Evolutionary conservation across 2,888 invertebrate genomes (phyloP), one percentile per base, ranked within the genome.

Genomic region (Lepidocyrtinus sp.): DNA sequence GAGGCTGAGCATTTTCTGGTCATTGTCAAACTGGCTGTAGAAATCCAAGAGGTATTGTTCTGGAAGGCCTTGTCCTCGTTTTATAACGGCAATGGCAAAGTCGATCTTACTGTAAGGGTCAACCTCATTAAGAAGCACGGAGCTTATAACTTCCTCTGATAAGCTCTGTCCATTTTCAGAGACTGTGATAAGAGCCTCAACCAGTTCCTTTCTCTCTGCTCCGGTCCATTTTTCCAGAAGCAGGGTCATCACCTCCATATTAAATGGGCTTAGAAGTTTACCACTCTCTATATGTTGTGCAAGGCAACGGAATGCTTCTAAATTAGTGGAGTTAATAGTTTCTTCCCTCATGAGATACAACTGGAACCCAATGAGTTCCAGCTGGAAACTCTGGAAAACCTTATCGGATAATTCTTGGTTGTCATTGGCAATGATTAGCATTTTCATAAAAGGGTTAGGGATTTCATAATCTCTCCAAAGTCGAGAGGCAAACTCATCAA

Each of bases 81-180:
- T 2, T 2, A 22, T 19, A 3, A 68, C 21, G 7, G 17, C 46
- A 19, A 17, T 45, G 24, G 65, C 50, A 74, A 74, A 67, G 1
- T 74, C 25, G 15, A 36, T 12, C 15, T 64, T 65, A n/a, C 46
- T 3, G 12, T n/a, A 15, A 45, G 46, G 17, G 25, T 65, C 26
- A 17, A 45, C 55, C 7, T 7, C 9, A 3, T 21, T 45, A 1
- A n/a, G 24, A 2, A 65, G 65, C n/a, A 12, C 19, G 1, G n/a
- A 1, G 3, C 67, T n/a, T n/a, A 67, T 22, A 2, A 74, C 1
- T 1, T 22, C 50, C 9, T n/a, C 9, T 9, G 74, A 25, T 9
- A 74, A 17, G 67, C 55, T 67, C 27, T 74, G 74, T n/a, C 67
- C 67, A 24, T 67, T 74, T 12, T 15, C 12, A 17, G 74, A 46